Evolutionary conservation across 2,888 invertebrate species (phyloP).

Genomic region (Abscondita cerata): DNA sequence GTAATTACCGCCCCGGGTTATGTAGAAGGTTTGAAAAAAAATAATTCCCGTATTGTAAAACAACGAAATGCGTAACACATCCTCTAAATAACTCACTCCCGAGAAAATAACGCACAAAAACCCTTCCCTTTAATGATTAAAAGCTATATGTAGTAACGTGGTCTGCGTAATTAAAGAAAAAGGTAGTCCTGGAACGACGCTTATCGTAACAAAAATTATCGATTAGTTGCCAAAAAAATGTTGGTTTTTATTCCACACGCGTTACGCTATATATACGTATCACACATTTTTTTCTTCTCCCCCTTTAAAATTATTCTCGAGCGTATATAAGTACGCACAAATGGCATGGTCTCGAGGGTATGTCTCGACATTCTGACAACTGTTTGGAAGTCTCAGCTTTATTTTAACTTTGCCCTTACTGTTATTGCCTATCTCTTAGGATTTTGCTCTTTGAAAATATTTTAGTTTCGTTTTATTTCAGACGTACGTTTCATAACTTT

Average conservation of each 20-base stretch:
- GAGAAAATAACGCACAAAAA: conserved; percentile 16
- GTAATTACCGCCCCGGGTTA: conserved; percentile 6
- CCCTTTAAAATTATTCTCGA: conserved; percentile 25
- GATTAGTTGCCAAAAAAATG: neutral
- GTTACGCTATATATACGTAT: no score
- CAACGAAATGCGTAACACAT: conserved; percentile 22
- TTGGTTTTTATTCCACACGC: conserved; percentile 13
- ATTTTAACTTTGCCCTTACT: conserved; percentile 32
- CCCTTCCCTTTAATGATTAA: conserved; percentile 19
- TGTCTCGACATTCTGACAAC: conserved; percentile 34
- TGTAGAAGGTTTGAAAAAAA: conserved; percentile 13
- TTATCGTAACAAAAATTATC: no score
- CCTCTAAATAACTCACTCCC: conserved; percentile 24
- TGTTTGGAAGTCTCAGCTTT: conserved; percentile 32
- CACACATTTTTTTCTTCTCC: conserved; percentile 7
- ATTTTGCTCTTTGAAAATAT: conserved; percentile 23
- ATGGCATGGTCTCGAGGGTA: conserved; percentile 28
- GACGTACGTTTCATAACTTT: conserved; percentile 7
- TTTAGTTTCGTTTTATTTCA: conserved; percentile 21
- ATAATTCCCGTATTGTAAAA: conserved; percentile 22
- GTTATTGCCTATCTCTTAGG: conserved; percentile 33
- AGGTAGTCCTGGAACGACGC: neutral
- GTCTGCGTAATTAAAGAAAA: conserved; percentile 5
- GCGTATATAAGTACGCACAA: conserved; percentile 34
- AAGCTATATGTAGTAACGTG: conserved; percentile 7